phyloP scores from a whole-genome alignment of 1,140 invertebrate species.

The Heliconius hewitsoni region DNA sequence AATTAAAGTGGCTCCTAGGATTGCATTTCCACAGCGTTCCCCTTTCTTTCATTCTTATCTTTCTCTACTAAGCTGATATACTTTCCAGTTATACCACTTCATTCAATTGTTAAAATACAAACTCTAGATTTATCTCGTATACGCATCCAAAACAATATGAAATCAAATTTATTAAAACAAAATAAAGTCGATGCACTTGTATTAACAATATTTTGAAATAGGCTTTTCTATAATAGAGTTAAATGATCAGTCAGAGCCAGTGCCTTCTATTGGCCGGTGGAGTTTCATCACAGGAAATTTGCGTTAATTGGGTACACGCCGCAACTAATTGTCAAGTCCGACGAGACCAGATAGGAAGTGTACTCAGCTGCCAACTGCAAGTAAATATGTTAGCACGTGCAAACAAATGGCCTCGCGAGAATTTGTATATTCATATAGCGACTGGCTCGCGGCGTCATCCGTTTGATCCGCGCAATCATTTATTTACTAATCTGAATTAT shows the following conservation, averaged over 20 bases:
- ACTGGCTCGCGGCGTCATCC: no score
- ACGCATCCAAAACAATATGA: not conserved
- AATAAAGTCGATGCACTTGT: slow-evolving; percentile 6
- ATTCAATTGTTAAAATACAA: no score
- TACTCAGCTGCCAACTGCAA: slow-evolving; percentile 1
- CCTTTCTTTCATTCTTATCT: no score
- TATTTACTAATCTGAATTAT: no score
- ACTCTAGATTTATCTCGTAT: no score
- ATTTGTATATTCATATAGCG: not conserved
- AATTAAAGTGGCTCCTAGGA: no score
- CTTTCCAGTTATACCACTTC: no score
- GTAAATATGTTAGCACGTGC: not conserved
- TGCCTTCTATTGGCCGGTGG: slow-evolving; percentile 56
- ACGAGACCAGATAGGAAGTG: slow-evolving; percentile 51
- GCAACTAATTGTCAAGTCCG: slow-evolving; percentile 69
- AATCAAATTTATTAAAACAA: not conserved
- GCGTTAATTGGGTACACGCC: slow-evolving; percentile 70
- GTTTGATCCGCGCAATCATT: no score
- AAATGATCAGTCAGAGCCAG: slow-evolving; percentile 52
- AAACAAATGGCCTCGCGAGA: not conserved
- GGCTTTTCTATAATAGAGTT: slow-evolving; percentile 34
- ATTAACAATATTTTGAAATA: slow-evolving; percentile 24
- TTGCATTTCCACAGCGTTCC: no score
- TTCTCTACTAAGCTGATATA: no score
- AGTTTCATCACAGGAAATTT: slow-evolving; percentile 73